Conservation (phyloP, 2,888 invertebrate genomes). For the Oligia fasciuncula region DNA sequence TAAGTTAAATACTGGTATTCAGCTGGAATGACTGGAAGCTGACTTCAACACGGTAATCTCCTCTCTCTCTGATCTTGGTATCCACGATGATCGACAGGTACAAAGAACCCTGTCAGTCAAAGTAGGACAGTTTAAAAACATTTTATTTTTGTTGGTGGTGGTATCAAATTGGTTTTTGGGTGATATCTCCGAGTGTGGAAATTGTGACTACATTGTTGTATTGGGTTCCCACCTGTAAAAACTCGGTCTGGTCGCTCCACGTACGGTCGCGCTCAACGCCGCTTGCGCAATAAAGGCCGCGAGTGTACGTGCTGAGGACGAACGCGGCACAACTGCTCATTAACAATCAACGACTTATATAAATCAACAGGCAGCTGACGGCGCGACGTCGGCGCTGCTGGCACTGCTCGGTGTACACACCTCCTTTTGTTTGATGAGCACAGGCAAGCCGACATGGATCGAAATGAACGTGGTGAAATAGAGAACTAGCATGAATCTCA, state of each 20-base stretch:
- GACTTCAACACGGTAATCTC: not conserved
- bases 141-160: too few species aligned
- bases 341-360: slow-evolving; percentile 16
- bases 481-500: not conserved
- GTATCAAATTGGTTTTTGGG: too few species aligned
- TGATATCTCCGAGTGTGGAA: too few species aligned
- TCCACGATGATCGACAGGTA: too few species aligned
- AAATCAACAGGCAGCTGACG: slow-evolving; percentile 23
- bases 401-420: slow-evolving; percentile 12
- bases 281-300: slow-evolving; percentile 40
- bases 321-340: slow-evolving; percentile 26
- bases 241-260: not conserved
- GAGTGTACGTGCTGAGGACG: slow-evolving; percentile 36
- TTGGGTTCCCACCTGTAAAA: too few species aligned
- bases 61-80: too few species aligned
- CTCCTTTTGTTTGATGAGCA: slow-evolving; percentile 8
- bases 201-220: too few species aligned
- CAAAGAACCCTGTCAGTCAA: too few species aligned
- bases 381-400: not conserved
- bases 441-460: not conserved
- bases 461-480: not conserved
- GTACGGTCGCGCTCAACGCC: not conserved
- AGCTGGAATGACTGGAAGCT: not conserved
- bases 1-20: not conserved
- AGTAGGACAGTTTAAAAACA: too few species aligned